A percentile compares a stretch with the other conserved stretches of the same genome.
phyloP scores from a whole-genome alignment of 2,888 invertebrate species.

The Trimorus sp. region DNA sequence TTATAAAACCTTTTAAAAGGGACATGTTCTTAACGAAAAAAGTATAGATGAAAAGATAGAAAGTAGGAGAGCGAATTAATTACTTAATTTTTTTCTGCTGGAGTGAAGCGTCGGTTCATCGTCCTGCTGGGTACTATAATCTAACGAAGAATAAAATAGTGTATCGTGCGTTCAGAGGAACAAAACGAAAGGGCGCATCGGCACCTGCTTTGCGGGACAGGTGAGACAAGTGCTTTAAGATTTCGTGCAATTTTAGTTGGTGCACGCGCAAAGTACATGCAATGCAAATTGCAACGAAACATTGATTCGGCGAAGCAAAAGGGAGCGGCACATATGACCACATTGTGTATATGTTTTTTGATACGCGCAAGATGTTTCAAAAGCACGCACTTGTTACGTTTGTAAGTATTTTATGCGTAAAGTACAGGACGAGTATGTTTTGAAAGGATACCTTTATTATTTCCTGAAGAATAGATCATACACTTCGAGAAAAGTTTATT shows the following conservation, averaged over 20 bases:
- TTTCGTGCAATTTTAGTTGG: conserved; percentile 41
- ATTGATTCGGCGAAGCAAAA: too few species aligned
- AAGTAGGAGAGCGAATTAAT: conserved; percentile 34
- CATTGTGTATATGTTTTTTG: too few species aligned
- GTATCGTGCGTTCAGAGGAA: conserved; percentile 37
- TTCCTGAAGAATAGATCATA: too few species aligned
- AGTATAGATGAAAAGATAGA: conserved; percentile 14
- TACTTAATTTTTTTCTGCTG: conserved; percentile 29
- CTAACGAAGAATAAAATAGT: conserved; percentile 56
- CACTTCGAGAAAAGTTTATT: too few species aligned
- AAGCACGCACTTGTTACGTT: too few species aligned
- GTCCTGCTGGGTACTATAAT: conserved; percentile 50
- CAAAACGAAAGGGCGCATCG: conserved; percentile 57
- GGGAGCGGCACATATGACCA: too few species aligned
- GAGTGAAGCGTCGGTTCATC: conserved; percentile 34
- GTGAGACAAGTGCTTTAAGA: conserved; percentile 55
- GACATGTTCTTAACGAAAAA: conserved; percentile 1
- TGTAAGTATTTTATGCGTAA: too few species aligned
- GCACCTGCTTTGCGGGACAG: conserved; percentile 63
- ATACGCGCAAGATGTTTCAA: too few species aligned
- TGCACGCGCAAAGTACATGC: conserved; percentile 8
- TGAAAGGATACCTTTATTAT: too few species aligned
- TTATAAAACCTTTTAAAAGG: too few species aligned
- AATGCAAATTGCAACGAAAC: too few species aligned
- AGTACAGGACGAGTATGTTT: too few species aligned